Conservation (phyloP, 2,888 invertebrate species). For the Nomada ruficornis region DNA sequence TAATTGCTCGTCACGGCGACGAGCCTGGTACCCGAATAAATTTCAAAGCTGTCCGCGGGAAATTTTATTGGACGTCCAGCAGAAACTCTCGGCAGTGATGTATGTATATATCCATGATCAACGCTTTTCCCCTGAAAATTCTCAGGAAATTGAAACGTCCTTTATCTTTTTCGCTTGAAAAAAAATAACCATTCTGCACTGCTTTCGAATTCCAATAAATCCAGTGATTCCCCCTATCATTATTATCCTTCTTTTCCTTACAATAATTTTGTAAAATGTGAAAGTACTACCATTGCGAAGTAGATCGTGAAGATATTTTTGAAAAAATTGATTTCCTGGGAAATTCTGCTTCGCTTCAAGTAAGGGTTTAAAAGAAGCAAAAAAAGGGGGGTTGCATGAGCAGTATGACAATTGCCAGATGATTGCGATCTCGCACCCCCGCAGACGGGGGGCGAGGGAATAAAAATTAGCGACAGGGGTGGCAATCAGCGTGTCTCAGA, state of each 20-base stretch:
- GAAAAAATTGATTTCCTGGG: not conserved
- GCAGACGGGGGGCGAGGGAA: not conserved
- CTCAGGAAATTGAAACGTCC: not conserved
- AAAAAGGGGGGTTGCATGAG: not conserved
- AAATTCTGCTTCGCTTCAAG: not conserved
- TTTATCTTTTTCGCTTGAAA: not conserved
- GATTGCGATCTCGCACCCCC: slow-evolving; percentile 44
- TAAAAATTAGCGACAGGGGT: slow-evolving; percentile 37
- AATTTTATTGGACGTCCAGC: slow-evolving; percentile 39
- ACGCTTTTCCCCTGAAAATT: not conserved
- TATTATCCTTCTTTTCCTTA: too few species aligned
- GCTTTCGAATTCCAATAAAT: too few species aligned
- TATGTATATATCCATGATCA: not conserved
- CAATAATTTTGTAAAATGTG: too few species aligned
- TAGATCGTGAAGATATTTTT: not conserved
- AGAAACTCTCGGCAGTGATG: slow-evolving; percentile 18
- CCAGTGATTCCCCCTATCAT: too few species aligned
- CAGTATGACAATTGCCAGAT: slow-evolving; percentile 53
- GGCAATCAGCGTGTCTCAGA: slow-evolving; percentile 51
- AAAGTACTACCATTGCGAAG: too few species aligned
- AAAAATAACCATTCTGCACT: not conserved
- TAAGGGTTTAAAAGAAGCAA: slow-evolving; percentile 1
- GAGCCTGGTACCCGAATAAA: slow-evolving; percentile 45
- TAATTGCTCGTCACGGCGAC: slow-evolving; percentile 50
- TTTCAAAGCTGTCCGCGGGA: slow-evolving; percentile 36